These are phyloP conservation scores for Mizuhopecten yessoensis DNA, from an alignment of 1,140 invertebrate species.

Conservation along the genomic window DNA sequence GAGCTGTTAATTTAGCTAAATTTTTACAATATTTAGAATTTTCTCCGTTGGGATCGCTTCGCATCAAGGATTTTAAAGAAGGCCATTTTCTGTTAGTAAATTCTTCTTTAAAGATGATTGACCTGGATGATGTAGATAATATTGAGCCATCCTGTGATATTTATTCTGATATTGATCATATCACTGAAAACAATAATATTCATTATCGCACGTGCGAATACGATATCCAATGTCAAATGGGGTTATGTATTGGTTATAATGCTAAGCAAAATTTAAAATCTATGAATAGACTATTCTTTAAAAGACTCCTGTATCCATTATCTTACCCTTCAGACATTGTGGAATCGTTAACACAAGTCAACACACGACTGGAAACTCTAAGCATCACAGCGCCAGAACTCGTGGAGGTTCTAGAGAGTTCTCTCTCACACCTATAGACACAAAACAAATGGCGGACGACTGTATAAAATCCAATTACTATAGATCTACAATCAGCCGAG, in stretches of 20 bases:
- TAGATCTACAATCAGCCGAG: conserved; percentile 37
- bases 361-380: conserved; percentile 67
- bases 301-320: conserved; percentile 72
- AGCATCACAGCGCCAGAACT: conserved; percentile 61
- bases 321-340: conserved; percentile 69
- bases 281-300: conserved; percentile 78
- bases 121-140: conserved; percentile 81
- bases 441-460: not conserved
- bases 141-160: conserved; percentile 78
- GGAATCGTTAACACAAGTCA: conserved; percentile 62
- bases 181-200: conserved; percentile 14
- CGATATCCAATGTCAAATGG: conserved; percentile 72
- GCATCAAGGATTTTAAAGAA: conserved; percentile 80
- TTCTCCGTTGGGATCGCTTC: conserved; percentile 79
- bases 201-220: conserved; percentile 71
- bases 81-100: conserved; percentile 79
- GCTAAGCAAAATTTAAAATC: conserved; percentile 80
- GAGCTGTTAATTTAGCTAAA: conserved; percentile 74
- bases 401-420: not conserved
- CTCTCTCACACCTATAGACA: not conserved
- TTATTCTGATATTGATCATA: conserved; percentile 54
- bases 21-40: conserved; percentile 79
- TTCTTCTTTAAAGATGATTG: conserved; percentile 78
- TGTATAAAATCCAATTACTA: not conserved
- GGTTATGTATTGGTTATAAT: conserved; percentile 79